Percentiles rank a stretch among this genome's conserved stretches.
These are phyloP conservation scores for Ceratosolen fusciceps DNA, from an alignment of 1,140 invertebrate species.

Conservation along the genomic window DNA sequence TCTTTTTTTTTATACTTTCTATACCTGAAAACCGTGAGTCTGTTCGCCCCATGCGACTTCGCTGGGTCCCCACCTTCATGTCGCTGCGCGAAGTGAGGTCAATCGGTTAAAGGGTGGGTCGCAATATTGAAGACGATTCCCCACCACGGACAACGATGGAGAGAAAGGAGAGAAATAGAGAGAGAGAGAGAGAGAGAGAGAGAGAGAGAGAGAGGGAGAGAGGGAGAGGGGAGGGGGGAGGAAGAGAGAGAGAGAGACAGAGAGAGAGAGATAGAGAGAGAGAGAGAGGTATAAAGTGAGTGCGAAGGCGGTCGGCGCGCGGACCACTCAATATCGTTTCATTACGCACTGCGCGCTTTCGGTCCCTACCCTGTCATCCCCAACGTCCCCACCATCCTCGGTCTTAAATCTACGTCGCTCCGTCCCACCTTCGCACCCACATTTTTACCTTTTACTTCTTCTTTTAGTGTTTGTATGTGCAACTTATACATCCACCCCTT, in stretches of 20 bases:
- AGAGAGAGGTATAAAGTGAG: too few species aligned
- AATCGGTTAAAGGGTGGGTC: slow-evolving; percentile 61
- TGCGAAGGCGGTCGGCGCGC: not conserved
- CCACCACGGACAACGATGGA: slow-evolving; percentile 46
- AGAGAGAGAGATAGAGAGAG: too few species aligned
- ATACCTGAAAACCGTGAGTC: too few species aligned
- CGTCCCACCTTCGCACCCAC: not conserved
- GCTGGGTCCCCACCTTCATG: slow-evolving; percentile 44
- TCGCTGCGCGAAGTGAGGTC: slow-evolving; percentile 63
- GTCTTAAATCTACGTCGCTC: too few species aligned
- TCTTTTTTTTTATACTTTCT: too few species aligned
- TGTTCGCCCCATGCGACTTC: slow-evolving; percentile 43
- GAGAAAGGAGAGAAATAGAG: not conserved
- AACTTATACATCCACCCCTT: slow-evolving; percentile 25
- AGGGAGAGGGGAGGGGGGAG: too few species aligned
- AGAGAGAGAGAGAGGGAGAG: too few species aligned
- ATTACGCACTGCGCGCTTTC: slow-evolving; percentile 61
- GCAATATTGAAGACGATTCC: slow-evolving; percentile 60
- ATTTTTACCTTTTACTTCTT: slow-evolving; percentile 32
- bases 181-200: too few species aligned
- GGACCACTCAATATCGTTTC: slow-evolving; percentile 70
- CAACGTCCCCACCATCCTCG: not conserved
- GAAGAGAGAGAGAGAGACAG: too few species aligned
- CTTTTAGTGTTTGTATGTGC: not conserved
- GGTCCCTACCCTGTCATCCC: not conserved